These are phyloP conservation scores for Hypothenemus hampei DNA, from an alignment of 1,140 invertebrate species.

Conservation along the genomic window DNA sequence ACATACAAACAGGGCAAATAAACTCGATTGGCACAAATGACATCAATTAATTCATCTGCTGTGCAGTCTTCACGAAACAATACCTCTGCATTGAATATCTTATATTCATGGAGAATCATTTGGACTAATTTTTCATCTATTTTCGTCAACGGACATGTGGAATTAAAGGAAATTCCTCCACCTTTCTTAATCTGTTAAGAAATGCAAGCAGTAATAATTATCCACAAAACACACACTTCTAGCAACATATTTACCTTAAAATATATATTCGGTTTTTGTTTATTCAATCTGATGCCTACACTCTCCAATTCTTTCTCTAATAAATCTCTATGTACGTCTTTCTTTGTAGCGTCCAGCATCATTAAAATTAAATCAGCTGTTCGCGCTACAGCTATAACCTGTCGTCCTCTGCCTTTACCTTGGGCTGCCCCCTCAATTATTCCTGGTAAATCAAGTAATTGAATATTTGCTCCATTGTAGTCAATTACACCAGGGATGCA, in stretches of 20 bases:
- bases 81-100: slow-evolving; percentile 98
- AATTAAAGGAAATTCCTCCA: slow-evolving; percentile 98
- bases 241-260: slow-evolving; percentile 71
- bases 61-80: slow-evolving; percentile 94
- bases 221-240: background rate
- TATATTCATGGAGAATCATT: slow-evolving; percentile 98
- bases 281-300: slow-evolving; percentile 94
- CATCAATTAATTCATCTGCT: slow-evolving; percentile 97
- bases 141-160: slow-evolving; percentile 89
- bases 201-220: slow-evolving; percentile 1
- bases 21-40: slow-evolving; percentile 95
- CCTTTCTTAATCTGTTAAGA: slow-evolving; percentile 80
- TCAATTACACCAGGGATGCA: slow-evolving; percentile 99
- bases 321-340: slow-evolving; percentile 85
- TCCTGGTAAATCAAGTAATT: slow-evolving; percentile 94
- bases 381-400: slow-evolving; percentile 94
- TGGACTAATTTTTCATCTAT: slow-evolving; percentile 97
- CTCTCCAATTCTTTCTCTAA: slow-evolving; percentile 92
- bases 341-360: slow-evolving; percentile 98
- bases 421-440: slow-evolving; percentile 96
- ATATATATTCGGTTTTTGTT: slow-evolving; percentile 93
- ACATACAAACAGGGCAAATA: slow-evolving; percentile 97
- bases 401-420: slow-evolving; percentile 76
- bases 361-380: slow-evolving; percentile 97
- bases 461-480: slow-evolving; percentile 98